Base-by-base conservation (phyloP, 2,113 vertebrate species). In the Oreochromis tanganicae region DNA sequence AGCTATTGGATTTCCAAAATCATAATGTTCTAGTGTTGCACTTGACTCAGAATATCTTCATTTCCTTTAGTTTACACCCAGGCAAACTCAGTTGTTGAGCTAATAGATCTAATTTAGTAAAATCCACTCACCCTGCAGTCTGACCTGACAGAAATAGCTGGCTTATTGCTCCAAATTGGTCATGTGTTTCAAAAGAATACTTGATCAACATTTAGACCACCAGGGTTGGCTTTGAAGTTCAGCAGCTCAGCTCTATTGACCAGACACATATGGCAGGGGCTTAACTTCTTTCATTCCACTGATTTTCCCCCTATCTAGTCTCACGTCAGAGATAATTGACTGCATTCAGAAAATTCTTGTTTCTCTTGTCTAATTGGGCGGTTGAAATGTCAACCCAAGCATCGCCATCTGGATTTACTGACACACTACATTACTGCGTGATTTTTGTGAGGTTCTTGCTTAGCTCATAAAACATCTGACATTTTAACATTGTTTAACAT, bases 141-240 rank as follows among this genome's bases (percentile, higher is more conserved):
- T 34, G 46, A 17, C 73, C 43, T 75, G 27, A 52, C 27, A 52
- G n/a, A 78, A 52, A 78, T 78, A 78, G 17, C 17, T 52, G 36
- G 56, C 41, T 81, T 82, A 82, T 83, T 55, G 71, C 81, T 83
- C 55, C n/a, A 56, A 5, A 17, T 43, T 29, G 55, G 79, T 86
- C 71, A 61, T 79, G 83, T 19, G 80, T 79, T 80, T 85, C 56
- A 61, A 24, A 85, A 55, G 43, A 54, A 80, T 54, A 68, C 19
- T 14, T n/a, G 9, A 54, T 85, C 32, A 27, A 86, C 43, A 34
- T 55, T 78, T 41, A 79, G 88, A 83, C 90, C 91, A 91, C 88
- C 91, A 12, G 48, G 55, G 59, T 66, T 43, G 90, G 54, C 84
- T 93, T 91, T 93, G 88, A 93, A 87, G 90, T 57, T 24, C 50